Conservation (phyloP, 2,113 vertebrate genomes). For the Falcunculus frontatus region DNA sequence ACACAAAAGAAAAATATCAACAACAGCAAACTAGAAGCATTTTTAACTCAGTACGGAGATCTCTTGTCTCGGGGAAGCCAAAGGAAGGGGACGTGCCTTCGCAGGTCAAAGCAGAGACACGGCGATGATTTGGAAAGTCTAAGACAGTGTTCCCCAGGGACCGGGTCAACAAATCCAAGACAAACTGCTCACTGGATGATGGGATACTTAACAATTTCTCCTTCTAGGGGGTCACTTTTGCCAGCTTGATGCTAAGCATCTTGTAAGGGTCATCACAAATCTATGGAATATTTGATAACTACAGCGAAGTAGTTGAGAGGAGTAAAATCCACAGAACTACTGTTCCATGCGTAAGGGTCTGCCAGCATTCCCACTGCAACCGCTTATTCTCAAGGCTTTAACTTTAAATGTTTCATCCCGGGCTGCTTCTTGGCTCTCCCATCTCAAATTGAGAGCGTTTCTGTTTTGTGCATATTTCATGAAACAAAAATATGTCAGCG, state of each 20-base stretch:
- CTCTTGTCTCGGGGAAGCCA: constrained; percentile 35
- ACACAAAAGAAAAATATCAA: constrained; percentile 82
- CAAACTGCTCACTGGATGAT: background rate
- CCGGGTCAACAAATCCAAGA: background rate
- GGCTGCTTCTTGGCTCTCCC: background rate
- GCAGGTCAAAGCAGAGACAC: background rate
- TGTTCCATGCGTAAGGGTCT: background rate
- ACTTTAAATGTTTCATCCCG: background rate
- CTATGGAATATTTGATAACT: background rate
- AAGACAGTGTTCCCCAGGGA: background rate
- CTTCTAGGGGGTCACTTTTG: background rate
- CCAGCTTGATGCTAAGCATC: background rate
- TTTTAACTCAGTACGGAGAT: constrained; percentile 42
- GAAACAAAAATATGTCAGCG: background rate
- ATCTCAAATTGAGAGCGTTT: background rate
- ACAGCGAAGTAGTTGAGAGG: background rate
- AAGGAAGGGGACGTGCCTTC: background rate
- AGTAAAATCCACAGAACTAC: background rate
- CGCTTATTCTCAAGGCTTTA: background rate
- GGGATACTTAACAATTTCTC: background rate
- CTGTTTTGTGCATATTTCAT: background rate
- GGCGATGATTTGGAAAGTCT: background rate
- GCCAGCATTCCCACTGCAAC: background rate
- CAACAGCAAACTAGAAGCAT: constrained; percentile 72
- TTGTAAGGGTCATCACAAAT: background rate